Percentiles rank a stretch among this genome's conserved stretches.
Conservation (phyloP, 2,797 vertebrate genomes). For the Oophaga sylvatica region DNA sequence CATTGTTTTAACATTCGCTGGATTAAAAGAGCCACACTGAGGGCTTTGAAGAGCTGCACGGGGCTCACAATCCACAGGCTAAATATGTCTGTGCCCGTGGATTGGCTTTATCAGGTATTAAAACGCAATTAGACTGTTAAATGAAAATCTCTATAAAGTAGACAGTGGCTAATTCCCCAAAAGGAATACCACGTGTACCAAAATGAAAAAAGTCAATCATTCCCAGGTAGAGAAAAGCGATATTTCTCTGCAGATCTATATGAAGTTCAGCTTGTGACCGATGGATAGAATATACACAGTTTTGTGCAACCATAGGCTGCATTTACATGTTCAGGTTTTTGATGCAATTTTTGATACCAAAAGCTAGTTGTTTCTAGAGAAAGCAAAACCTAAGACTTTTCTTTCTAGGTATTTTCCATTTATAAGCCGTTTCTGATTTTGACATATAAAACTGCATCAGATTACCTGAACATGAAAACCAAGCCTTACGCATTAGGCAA, state of each 20-base stretch:
- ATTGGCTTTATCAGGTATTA: constrained; percentile 44
- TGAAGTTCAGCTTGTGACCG: background rate
- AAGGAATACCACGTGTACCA: background rate
- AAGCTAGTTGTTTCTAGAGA: too few relatives aligned
- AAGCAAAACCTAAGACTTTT: too few relatives aligned
- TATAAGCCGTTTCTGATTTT: too few relatives aligned
- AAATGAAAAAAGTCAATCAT: background rate
- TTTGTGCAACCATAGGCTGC: too few relatives aligned
- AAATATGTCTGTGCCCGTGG: constrained; percentile 30
- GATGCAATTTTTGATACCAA: too few relatives aligned
- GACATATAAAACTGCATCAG: too few relatives aligned
- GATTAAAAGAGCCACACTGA: constrained; percentile 51
- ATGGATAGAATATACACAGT: background rate
- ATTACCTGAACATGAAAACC: too few relatives aligned
- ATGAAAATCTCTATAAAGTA: constrained; percentile 11
- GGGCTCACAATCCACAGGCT: constrained; percentile 50
- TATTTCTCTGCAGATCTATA: background rate
- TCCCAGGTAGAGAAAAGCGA: background rate
- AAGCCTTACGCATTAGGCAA: too few relatives aligned
- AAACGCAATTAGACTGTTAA: constrained; percentile 28
- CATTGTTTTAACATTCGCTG: constrained; percentile 50
- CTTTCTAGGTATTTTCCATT: too few relatives aligned
- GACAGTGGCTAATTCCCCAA: background rate
- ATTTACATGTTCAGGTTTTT: too few relatives aligned
- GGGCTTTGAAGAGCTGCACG: constrained; percentile 55